These are phyloP conservation scores for Aphrophora alni DNA, from an alignment of 2,888 invertebrate species.

Conservation along the genomic window DNA sequence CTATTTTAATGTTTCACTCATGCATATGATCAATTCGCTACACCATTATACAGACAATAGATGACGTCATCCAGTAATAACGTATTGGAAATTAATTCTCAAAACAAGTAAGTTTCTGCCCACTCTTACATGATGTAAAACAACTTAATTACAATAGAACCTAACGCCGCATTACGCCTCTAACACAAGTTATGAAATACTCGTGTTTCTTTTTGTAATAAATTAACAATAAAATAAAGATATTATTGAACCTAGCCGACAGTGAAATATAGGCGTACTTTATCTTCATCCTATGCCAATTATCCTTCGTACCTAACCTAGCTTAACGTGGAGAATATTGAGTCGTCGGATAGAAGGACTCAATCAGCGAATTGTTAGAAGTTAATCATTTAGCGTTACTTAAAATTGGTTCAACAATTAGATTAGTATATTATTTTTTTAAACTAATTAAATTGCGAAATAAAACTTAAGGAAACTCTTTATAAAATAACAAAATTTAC, in stretches of 20 bases:
- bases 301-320: neutral
- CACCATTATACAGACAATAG: neutral
- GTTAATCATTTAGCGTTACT: too few species aligned
- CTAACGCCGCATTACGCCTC: neutral
- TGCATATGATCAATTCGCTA: neutral
- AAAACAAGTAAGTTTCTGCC: slow-evolving; percentile 6
- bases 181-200: neutral
- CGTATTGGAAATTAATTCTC: slow-evolving; percentile 5
- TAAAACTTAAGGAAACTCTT: too few species aligned
- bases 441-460: too few species aligned
- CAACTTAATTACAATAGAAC: slow-evolving; percentile 1
- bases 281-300: neutral
- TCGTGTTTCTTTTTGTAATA: neutral
- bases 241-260: neutral
- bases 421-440: too few species aligned
- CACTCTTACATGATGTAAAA: slow-evolving; percentile 2
- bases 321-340: neutral
- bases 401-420: too few species aligned
- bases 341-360: neutral
- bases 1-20: neutral
- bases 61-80: neutral
- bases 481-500: too few species aligned
- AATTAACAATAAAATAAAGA: slow-evolving; percentile 9
- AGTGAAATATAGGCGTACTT: neutral
- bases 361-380: too few species aligned